A percentile compares a stretch with the other conserved stretches of the same genome.
Evolutionary conservation across 2,797 vertebrate genomes (phyloP).

Genomic region (Brachyalestes nurse): DNA sequence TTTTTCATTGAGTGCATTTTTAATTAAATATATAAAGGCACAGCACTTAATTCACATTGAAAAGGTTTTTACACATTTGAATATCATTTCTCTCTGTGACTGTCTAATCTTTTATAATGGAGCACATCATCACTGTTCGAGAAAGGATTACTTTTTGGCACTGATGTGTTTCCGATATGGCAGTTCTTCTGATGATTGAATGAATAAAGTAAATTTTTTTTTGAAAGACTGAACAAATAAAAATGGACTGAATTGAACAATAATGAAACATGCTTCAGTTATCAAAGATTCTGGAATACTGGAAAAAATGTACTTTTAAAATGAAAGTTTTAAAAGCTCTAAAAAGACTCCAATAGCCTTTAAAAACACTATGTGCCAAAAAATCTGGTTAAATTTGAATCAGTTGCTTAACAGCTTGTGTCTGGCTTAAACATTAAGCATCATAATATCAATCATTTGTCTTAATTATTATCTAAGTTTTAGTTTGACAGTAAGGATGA

Average conservation of each 20-base stretch:
- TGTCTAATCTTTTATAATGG: neutral
- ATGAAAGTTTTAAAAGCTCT: too few species aligned
- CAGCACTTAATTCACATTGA: neutral
- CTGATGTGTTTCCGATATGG: neutral
- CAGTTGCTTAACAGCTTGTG: too few species aligned
- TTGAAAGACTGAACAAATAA: neutral
- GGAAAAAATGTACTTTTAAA: too few species aligned
- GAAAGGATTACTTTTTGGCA: neutral
- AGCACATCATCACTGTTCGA: neutral
- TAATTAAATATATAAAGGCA: neutral
- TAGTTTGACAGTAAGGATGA: neutral
- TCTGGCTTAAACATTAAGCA: too few species aligned
- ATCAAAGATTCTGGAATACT: neutral
- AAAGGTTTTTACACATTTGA: neutral
- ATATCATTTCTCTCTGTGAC: neutral
- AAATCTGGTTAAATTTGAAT: neutral
- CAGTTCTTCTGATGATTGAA: neutral
- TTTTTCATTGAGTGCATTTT: neutral
- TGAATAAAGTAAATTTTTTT: too few species aligned
- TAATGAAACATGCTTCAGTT: neutral
- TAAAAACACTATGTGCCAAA: too few species aligned
- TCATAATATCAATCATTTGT: too few species aligned
- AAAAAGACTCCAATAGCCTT: too few species aligned
- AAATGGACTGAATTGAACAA: neutral
- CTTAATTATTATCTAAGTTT: neutral